Conservation (phyloP, 2,888 invertebrate genomes). For the Microplitis manilae region DNA sequence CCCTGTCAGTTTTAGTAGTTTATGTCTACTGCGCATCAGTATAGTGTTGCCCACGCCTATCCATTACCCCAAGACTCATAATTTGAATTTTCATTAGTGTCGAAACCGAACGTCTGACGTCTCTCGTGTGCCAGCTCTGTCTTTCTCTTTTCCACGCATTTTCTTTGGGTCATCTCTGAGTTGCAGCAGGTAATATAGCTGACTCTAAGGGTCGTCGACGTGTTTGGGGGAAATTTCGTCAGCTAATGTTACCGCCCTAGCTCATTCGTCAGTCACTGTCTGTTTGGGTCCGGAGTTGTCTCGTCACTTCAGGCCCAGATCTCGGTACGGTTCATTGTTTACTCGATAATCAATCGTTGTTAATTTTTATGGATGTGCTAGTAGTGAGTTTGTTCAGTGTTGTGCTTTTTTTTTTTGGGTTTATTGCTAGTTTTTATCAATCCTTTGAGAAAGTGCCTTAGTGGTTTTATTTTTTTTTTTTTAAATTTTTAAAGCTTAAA, state of each 20-base stretch:
- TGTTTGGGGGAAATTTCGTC: background rate
- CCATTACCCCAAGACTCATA: background rate
- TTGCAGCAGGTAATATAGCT: background rate
- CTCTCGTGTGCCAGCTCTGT: background rate
- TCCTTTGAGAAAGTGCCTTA: too few relatives aligned
- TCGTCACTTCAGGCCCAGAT: background rate
- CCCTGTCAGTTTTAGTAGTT: background rate
- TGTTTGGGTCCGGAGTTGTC: background rate
- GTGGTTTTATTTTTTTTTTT: too few relatives aligned
- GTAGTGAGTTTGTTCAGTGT: background rate
- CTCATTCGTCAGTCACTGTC: slow-evolving; percentile 4
- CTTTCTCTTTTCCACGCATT: background rate
- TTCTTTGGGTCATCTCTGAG: background rate
- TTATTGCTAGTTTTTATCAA: too few relatives aligned
- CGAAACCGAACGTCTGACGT: slow-evolving; percentile 3
- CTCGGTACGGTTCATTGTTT: background rate
- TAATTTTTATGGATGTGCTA: background rate
- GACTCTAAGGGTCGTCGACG: background rate
- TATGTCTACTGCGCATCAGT: background rate
- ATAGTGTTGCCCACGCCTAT: background rate
- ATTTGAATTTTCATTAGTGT: background rate
- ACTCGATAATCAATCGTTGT: background rate
- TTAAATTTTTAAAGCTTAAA: too few relatives aligned
- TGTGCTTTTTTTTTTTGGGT: background rate
- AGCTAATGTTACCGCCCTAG: background rate